These are phyloP conservation scores for Lagorchestes hirsutus DNA, from an alignment of 2,797 vertebrate species.

Conservation along the genomic window DNA sequence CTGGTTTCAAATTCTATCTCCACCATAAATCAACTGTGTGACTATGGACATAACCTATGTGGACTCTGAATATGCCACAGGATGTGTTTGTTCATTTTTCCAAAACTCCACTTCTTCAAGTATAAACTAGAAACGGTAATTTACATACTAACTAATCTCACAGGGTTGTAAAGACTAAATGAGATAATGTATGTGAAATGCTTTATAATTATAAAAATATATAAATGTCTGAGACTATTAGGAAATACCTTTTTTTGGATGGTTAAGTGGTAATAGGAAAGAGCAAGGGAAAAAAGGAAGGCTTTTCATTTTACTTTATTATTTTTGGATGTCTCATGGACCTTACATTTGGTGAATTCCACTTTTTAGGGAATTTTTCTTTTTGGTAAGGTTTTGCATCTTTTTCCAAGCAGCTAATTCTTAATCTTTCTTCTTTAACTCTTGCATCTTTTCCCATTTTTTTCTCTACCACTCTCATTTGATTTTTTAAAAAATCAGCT, in stretches of 20 bases:
- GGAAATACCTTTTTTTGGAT: background rate
- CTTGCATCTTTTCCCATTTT: too few relatives aligned
- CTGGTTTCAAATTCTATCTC: background rate
- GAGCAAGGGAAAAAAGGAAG: background rate
- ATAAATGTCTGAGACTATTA: background rate
- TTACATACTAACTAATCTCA: background rate
- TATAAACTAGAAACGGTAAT: background rate
- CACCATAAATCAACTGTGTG: background rate
- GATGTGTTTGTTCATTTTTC: background rate
- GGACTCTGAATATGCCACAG: too few relatives aligned
- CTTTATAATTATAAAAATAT: background rate
- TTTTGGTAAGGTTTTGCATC: background rate
- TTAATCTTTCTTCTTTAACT: background rate
- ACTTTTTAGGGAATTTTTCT: background rate
- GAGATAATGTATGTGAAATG: background rate
- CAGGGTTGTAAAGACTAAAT: background rate
- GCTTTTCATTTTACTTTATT: background rate
- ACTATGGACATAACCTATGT: background rate
- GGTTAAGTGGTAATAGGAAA: background rate
- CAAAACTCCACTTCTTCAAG: background rate
- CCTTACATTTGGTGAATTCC: background rate
- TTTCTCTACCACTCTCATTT: too few relatives aligned
- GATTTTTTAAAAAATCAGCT: too few relatives aligned
- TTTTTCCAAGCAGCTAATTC: background rate
- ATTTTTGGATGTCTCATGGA: background rate